Evolutionary conservation across 2,113 vertebrate genomes (phyloP).

Genomic region (Oncorhynchus masou): DNA sequence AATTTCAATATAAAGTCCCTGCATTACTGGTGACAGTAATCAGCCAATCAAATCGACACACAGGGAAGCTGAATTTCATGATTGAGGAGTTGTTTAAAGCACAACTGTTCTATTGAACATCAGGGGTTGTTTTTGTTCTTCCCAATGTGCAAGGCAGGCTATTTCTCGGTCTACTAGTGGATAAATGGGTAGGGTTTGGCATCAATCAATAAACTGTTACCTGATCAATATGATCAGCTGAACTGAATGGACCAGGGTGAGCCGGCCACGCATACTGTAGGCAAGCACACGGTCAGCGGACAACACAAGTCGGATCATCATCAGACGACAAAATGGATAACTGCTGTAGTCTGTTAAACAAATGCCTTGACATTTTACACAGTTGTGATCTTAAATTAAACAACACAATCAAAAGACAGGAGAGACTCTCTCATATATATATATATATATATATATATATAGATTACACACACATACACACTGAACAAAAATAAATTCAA

Average conservation of each 20-base stretch:
- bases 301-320: background rate
- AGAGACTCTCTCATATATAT: background rate
- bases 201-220: conserved; percentile 7
- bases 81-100: background rate
- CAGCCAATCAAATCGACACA: background rate
- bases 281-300: background rate
- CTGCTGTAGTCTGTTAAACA: background rate
- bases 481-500: too few relatives aligned
- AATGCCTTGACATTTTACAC: conserved; percentile 21
- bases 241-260: conserved; percentile 35
- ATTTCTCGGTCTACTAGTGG: background rate
- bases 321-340: background rate
- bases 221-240: conserved; percentile 74
- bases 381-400: conserved; percentile 18
- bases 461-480: too few relatives aligned
- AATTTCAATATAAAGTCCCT: background rate
- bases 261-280: background rate
- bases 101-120: background rate
- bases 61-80: background rate
- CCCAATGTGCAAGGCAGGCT: background rate
- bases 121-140: background rate
- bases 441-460: too few relatives aligned
- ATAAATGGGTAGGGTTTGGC: background rate
- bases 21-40: background rate
- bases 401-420: conserved; percentile 16